phyloP scores from a whole-genome alignment of 2,888 invertebrate species.

The Ectemnius cavifrons region DNA sequence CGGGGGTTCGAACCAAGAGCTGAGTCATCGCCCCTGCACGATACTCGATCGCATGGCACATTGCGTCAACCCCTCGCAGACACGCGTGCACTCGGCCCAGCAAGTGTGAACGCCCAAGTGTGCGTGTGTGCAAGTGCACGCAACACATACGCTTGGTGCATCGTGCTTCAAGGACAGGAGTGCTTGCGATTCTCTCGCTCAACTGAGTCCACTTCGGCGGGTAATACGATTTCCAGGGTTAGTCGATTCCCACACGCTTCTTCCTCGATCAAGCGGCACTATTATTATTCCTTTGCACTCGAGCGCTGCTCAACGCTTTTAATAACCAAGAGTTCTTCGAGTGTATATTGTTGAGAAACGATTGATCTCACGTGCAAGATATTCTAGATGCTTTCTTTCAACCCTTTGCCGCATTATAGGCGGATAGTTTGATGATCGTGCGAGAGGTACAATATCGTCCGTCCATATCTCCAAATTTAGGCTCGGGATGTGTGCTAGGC shows the following conservation, averaged over 20 bases:
- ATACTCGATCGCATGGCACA: constrained; percentile 71
- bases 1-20: constrained; percentile 61
- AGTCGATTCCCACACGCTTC: too few species aligned
- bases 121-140: constrained; percentile 27
- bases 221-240: too few species aligned
- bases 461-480: constrained; percentile 51
- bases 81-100: constrained; percentile 29
- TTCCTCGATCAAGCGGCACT: too few species aligned
- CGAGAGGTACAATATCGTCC: constrained; percentile 36
- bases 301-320: too few species aligned
- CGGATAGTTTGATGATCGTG: constrained; percentile 1
- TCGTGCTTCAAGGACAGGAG: constrained; percentile 14
- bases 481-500: constrained; percentile 52
- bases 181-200: constrained; percentile 11
- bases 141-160: constrained; percentile 20
- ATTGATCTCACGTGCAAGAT: too few species aligned
- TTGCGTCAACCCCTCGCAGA: constrained; percentile 55
- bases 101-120: constrained; percentile 31
- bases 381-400: too few species aligned
- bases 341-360: too few species aligned
- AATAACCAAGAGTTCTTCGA: too few species aligned
- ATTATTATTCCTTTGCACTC: too few species aligned
- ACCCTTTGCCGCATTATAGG: neutral
- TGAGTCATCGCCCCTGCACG: constrained; percentile 71
- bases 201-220: constrained; percentile 5